These are phyloP conservation scores for Caenorhabditis sp. DNA, from an alignment of 2,888 invertebrate species.

Conservation along the genomic window DNA sequence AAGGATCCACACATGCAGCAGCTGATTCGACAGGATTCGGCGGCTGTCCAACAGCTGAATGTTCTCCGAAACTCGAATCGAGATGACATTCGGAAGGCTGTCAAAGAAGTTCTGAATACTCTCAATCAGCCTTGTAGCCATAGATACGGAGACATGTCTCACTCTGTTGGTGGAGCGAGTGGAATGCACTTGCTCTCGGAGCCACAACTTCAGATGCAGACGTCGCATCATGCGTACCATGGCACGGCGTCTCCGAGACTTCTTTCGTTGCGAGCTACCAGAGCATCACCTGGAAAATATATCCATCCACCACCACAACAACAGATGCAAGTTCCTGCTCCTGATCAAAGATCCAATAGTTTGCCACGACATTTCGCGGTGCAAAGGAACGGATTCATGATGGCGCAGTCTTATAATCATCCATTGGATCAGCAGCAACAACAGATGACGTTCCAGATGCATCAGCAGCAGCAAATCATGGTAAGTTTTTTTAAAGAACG, in stretches of 20 bases:
- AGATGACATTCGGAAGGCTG: slow-evolving; percentile 75
- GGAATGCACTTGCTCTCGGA: slow-evolving; percentile 26
- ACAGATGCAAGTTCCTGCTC: slow-evolving; percentile 20
- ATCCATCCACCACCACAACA: slow-evolving; percentile 29
- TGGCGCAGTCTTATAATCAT: slow-evolving; percentile 48
- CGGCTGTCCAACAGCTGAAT: slow-evolving; percentile 70
- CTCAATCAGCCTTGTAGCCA: slow-evolving; percentile 64
- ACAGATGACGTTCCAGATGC: slow-evolving; percentile 43
- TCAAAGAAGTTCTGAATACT: slow-evolving; percentile 71
- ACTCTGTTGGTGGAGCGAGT: slow-evolving; percentile 34
- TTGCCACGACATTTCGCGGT: slow-evolving; percentile 65
- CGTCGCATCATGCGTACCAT: slow-evolving; percentile 45
- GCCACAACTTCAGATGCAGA: slow-evolving; percentile 56
- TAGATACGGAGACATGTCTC: slow-evolving; percentile 48
- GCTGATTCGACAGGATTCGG: slow-evolving; percentile 66
- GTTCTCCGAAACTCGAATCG: slow-evolving; percentile 76
- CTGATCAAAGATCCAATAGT: slow-evolving; percentile 66
- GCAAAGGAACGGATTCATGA: slow-evolving; percentile 30
- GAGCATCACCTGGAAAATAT: slow-evolving; percentile 69
- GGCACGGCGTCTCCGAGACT: slow-evolving; percentile 58
- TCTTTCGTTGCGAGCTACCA: slow-evolving; percentile 58
- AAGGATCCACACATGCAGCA: slow-evolving; percentile 76
- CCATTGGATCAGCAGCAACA: slow-evolving; percentile 39
- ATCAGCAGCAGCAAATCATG: slow-evolving; percentile 34
- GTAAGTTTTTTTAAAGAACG: neutral